phyloP scores from a whole-genome alignment of 2,113 vertebrate species.

The Ammodramus savannarum region DNA sequence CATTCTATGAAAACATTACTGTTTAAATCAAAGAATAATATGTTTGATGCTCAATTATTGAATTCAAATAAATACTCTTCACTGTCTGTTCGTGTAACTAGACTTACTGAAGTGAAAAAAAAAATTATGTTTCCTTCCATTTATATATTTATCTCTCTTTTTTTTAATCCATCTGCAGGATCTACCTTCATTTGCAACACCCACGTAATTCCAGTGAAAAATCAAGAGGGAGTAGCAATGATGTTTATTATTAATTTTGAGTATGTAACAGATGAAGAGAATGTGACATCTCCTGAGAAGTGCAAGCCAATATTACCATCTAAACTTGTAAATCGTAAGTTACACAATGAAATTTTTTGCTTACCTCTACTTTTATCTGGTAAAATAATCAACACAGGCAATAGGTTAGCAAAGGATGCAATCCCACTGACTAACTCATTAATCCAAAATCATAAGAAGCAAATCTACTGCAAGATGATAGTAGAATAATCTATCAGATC shows the following conservation, averaged over 20 bases:
- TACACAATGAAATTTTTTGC: not conserved
- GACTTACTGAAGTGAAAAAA: not conserved
- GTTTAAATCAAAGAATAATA: not conserved
- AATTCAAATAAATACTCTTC: not conserved
- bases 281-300: constrained; percentile 82
- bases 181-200: constrained; percentile 93
- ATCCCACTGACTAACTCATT: not conserved
- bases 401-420: not conserved
- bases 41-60: not conserved
- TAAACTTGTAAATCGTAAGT: constrained; percentile 91
- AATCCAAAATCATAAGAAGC: not conserved
- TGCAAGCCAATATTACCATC: constrained; percentile 86
- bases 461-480: not conserved
- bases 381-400: not conserved
- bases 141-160: not conserved
- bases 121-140: not conserved
- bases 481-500: not conserved
- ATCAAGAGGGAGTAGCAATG: constrained; percentile 95
- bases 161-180: constrained; percentile 70
- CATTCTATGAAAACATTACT: not conserved
- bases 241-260: constrained; percentile 99
- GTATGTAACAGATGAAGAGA: constrained; percentile 85
- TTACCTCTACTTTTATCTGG: not conserved
- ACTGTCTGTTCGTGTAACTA: not conserved
- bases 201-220: constrained; percentile 97